A percentile compares a stretch with the other conserved stretches of the same genome.
phyloP scores from a whole-genome alignment of 1,140 invertebrate species.

The Euglossa dilemma region DNA sequence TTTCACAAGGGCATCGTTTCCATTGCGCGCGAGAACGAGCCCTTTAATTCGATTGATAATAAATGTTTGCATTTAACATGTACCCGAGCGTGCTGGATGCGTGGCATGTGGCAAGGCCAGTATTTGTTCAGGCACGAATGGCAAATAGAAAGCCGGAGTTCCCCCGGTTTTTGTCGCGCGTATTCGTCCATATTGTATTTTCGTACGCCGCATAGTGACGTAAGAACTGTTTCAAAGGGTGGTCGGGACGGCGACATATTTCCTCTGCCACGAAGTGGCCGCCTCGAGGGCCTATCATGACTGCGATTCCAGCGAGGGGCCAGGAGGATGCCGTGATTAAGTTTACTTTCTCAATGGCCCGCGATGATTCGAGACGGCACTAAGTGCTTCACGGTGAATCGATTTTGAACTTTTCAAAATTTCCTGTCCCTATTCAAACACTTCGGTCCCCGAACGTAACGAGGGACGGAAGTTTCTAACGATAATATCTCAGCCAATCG shows the following conservation, averaged over 20 bases:
- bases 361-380: background rate
- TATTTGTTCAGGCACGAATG: slow-evolving; percentile 74
- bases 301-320: slow-evolving; percentile 4
- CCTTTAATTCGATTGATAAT: slow-evolving; percentile 72
- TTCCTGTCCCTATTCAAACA: background rate
- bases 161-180: slow-evolving; percentile 42
- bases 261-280: slow-evolving; percentile 14
- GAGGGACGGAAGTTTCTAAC: too few species aligned
- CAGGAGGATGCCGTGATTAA: slow-evolving; percentile 36
- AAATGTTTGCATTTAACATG: slow-evolving; percentile 73
- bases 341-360: slow-evolving; percentile 6
- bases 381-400: too few species aligned
- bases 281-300: slow-evolving; percentile 9
- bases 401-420: too few species aligned
- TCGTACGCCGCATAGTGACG: slow-evolving; percentile 37
- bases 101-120: slow-evolving; percentile 73
- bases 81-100: slow-evolving; percentile 57
- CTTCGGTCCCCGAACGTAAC: too few species aligned
- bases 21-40: slow-evolving; percentile 23
- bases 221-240: slow-evolving; percentile 59
- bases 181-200: slow-evolving; percentile 55
- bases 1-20: slow-evolving; percentile 15
- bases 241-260: slow-evolving; percentile 18
- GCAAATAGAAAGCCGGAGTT: slow-evolving; percentile 63
- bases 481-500: too few species aligned